These are phyloP conservation scores for Drosophila pandora DNA, from an alignment of 1,140 invertebrate species.

Conservation along the genomic window DNA sequence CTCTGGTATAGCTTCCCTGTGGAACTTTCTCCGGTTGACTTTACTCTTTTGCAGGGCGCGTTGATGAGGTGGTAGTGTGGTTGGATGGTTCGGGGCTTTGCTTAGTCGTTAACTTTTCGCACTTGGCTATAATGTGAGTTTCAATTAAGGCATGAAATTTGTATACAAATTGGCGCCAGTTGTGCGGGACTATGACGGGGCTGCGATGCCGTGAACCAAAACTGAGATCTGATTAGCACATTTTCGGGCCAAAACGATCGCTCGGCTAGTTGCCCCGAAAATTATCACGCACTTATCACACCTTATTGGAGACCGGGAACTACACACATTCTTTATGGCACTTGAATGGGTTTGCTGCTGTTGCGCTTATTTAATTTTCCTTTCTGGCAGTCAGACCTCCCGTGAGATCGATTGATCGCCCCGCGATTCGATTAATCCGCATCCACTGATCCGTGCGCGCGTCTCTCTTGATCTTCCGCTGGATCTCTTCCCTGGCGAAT, in stretches of 20 bases:
- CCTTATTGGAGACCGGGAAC: conserved; percentile 46
- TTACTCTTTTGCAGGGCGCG: background rate
- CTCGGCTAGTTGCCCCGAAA: conserved; percentile 52
- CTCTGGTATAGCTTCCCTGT: conserved; percentile 20
- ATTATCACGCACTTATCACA: conserved; percentile 83
- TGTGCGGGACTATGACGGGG: conserved; percentile 43
- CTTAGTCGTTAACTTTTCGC: conserved; percentile 71
- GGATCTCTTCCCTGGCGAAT: conserved; percentile 13
- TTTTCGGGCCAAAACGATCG: conserved; percentile 61
- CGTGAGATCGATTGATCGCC: conserved; percentile 21
- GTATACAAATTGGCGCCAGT: conserved; percentile 73
- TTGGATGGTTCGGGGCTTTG: conserved; percentile 9
- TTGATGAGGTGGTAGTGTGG: background rate
- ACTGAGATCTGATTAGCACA: conserved; percentile 80
- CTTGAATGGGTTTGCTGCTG: conserved; percentile 15
- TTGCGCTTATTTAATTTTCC: conserved; percentile 25
- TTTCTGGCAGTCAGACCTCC: conserved; percentile 20
- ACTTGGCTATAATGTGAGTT: conserved; percentile 77
- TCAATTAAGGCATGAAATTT: conserved; percentile 81
- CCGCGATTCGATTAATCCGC: conserved; percentile 18
- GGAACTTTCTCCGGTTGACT: conserved; percentile 49
- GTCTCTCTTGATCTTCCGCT: conserved; percentile 22
- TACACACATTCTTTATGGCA: conserved; percentile 39
- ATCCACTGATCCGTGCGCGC: conserved; percentile 40
- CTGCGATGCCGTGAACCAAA: conserved; percentile 70